Base-by-base conservation (phyloP, 1,140 invertebrate genomes). In the Dendroctonus ponderosae region DNA sequence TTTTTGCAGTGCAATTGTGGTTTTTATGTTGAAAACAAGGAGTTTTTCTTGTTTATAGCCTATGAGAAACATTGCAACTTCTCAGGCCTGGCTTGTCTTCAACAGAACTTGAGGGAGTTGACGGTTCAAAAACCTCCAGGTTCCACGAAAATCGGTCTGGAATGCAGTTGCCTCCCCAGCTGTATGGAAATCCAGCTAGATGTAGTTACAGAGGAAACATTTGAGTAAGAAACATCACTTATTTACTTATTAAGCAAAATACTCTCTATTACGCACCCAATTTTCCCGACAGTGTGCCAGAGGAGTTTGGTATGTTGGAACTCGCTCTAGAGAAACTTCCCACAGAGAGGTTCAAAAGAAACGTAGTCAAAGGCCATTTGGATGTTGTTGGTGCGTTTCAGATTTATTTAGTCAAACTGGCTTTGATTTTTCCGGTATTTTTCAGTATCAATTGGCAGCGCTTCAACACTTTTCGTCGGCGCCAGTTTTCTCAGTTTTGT, bases 121-220 rank as follows among this genome's bases (percentile, higher is more conserved):
- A 83, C 84, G n/a, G 86, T 87, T 0, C 79, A 87, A 49, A 84
- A 84, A 78, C 81, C 79, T 5, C 72, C 74, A 64, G 76, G 76
- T 74, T 70, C 77, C 0, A 76, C 71, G 54, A 70, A 75, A 26
- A 67, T 71, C 38, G 80, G 80, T 9, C 59, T 81, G 5, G 72
- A 74, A 6, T 82, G 81, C 52, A 59, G 73, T 8, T 85, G 84
- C 59, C 65, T 84, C 44, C 82, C 83, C 0, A 83, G 82, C 56
- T 85, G 84, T 62, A 80, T 77, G 0, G 83, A 85, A 72, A 77
- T 79, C 41, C 82, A 85, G 66, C 63, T 82, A 5, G 66, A 70
- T 26, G 59, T 78, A 0, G 63, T 82, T 15, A 70, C 71, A 67
- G 77, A 78, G 64, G 63, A 71, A 7, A 74, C 74, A 70, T 61